Conservation (phyloP, 2,113 vertebrate species). For the Semnornis frantzii region DNA sequence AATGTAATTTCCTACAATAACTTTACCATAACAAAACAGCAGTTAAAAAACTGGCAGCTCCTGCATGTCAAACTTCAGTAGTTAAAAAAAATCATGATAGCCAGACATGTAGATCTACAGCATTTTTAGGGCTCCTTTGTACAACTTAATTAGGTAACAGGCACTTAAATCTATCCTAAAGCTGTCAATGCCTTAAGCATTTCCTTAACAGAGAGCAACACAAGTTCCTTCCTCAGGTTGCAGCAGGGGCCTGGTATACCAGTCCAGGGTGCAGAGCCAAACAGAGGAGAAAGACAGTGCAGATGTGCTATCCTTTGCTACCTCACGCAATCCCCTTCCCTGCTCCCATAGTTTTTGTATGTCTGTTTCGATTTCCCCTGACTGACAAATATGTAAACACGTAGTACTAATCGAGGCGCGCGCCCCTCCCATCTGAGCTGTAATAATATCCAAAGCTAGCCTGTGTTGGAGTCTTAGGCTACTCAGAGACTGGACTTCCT, state of each 20-base stretch:
- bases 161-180: conserved; percentile 29
- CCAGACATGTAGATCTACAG: not conserved
- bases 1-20: conserved; percentile 20
- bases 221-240: conserved; percentile 5
- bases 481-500: no score
- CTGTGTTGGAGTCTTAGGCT: no score
- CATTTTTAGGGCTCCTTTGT: conserved; percentile 10
- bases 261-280: not conserved
- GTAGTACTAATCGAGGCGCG: no score
- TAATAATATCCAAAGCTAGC: no score
- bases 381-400: no score
- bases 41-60: not conserved
- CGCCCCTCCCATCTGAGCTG: no score
- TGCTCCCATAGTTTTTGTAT: no score
- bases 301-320: no score
- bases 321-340: no score
- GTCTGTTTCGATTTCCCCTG: no score
- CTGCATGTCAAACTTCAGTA: not conserved
- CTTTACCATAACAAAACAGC: conserved; percentile 24
- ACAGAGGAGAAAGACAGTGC: not conserved
- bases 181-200: conserved; percentile 24
- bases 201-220: conserved; percentile 22
- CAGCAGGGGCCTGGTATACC: not conserved
- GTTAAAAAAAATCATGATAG: not conserved
- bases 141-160: conserved; percentile 24